phyloP scores from a whole-genome alignment of 2,888 invertebrate species.

The Amphiduros pacificus region DNA sequence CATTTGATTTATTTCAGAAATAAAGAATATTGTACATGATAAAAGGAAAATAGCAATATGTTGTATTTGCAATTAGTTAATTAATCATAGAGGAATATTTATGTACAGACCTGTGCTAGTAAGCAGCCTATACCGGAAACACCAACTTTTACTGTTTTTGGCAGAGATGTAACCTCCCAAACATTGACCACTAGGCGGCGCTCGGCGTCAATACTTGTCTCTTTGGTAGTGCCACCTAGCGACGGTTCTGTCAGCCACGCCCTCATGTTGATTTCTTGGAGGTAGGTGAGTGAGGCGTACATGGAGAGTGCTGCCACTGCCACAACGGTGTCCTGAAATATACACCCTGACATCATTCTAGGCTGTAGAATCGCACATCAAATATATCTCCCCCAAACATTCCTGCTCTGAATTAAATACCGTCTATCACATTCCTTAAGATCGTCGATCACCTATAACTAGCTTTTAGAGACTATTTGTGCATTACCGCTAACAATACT shows the following conservation, averaged over 20 bases:
- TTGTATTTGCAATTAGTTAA: too few species aligned
- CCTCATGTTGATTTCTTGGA: conserved; percentile 2
- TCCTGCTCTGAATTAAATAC: too few species aligned
- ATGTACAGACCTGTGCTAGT: conserved; percentile 8
- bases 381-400: too few species aligned
- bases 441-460: too few species aligned
- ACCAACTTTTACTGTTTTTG: not conserved
- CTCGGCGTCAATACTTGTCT: not conserved
- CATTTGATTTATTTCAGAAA: not conserved
- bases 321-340: conserved; percentile 13
- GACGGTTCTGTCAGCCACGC: not conserved
- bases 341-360: too few species aligned
- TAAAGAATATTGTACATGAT: not conserved
- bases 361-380: too few species aligned
- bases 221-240: not conserved
- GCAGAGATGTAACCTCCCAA: not conserved
- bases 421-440: too few species aligned
- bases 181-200: not conserved
- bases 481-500: too few species aligned
- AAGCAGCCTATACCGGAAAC: conserved; percentile 9
- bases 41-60: too few species aligned
- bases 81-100: not conserved
- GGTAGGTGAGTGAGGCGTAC: conserved; percentile 8
- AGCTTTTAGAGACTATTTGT: too few species aligned
- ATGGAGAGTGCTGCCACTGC: conserved; percentile 12